Evolutionary conservation across 2,888 invertebrate species (phyloP).

Genomic region (Zygogramma bicolorata): DNA sequence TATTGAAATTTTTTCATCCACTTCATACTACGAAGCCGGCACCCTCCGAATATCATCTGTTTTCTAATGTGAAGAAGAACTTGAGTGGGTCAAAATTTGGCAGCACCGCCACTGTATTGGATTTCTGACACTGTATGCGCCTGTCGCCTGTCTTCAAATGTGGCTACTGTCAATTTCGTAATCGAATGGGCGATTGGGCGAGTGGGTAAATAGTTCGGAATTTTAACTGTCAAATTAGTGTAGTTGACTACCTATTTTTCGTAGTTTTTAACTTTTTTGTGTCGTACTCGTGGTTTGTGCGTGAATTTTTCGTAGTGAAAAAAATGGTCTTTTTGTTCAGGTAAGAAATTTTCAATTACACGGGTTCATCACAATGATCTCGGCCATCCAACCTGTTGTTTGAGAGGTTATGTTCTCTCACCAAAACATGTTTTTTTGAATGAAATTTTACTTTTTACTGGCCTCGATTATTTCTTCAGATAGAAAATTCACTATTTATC

Average conservation of each 20-base stretch:
- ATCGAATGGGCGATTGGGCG: conserved; percentile 28
- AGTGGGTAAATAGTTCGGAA: too few relatives aligned
- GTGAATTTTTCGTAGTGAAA: conserved; percentile 27
- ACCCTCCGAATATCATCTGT: too few relatives aligned
- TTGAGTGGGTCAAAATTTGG: too few relatives aligned
- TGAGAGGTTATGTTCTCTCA: conserved; percentile 37
- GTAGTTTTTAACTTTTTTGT: conserved; percentile 32
- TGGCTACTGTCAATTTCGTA: conserved; percentile 15
- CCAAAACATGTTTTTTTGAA: conserved; percentile 24
- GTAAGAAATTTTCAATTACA: conserved; percentile 34
- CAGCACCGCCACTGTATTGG: not conserved
- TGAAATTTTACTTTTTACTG: not conserved
- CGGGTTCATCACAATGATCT: not conserved
- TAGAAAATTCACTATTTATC: not conserved
- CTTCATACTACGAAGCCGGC: too few relatives aligned
- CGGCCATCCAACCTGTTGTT: conserved; percentile 40
- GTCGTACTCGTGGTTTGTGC: conserved; percentile 30
- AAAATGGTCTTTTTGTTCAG: conserved; percentile 32
- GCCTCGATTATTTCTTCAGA: not conserved
- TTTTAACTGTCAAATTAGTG: conserved; percentile 45
- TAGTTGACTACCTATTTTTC: conserved; percentile 44
- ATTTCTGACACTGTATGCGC: not conserved
- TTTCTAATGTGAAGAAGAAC: too few relatives aligned
- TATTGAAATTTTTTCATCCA: too few relatives aligned
- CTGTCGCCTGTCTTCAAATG: too few relatives aligned